Evolutionary conservation across 2,888 invertebrate species (phyloP), one percentile per base, ranked within the genome.

Genomic region (Agrotis ipsilon): DNA sequence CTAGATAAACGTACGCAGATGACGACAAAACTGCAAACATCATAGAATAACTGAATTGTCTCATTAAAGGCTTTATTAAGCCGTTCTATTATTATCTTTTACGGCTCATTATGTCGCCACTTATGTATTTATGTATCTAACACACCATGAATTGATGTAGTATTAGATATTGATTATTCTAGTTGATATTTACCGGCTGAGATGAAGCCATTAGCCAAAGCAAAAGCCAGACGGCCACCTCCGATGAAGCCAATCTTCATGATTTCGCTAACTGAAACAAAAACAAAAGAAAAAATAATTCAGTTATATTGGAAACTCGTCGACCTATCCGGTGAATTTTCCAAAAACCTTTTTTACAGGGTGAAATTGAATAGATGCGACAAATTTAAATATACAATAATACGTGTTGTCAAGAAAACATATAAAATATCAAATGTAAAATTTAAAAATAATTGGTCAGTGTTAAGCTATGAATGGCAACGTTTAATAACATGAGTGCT

Each of bases 221-320:
- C 99, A 89, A 98, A 98, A 0, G 99, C 99, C 97, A 99, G 97
- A 91, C 98, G 98, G 18, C 99, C 99, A 45, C 98, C 99, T 2
- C 99, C 99, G 58, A 99, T 97, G 91, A 99, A 99, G 4, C 99
- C 99, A 84, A 99, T 98, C 95, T 97, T 98, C 96, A 98, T 96
- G 71, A 92, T 93, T 92, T 94, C 93, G 62, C 80, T 88, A 71
- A 93, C 95, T 96, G 92, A 24, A 92, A 94, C 75, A 75, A 77
- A 67, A 57, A 39, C 39, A 39, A 39, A 39, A 39, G 39, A 11
- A 32, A 32, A 7, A 39, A 6, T 39, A 2, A 39, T 11, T 39
- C 9, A 39, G 32, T 32, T 32, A 9, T 9, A 32, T 32, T 32
- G 32, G 32, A 9, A 32, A 32, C 32, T 32, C 7, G 32, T 32